Evolutionary conservation across 2,113 vertebrate genomes (phyloP).

Genomic region (Ophthalmolycus amberensis): DNA sequence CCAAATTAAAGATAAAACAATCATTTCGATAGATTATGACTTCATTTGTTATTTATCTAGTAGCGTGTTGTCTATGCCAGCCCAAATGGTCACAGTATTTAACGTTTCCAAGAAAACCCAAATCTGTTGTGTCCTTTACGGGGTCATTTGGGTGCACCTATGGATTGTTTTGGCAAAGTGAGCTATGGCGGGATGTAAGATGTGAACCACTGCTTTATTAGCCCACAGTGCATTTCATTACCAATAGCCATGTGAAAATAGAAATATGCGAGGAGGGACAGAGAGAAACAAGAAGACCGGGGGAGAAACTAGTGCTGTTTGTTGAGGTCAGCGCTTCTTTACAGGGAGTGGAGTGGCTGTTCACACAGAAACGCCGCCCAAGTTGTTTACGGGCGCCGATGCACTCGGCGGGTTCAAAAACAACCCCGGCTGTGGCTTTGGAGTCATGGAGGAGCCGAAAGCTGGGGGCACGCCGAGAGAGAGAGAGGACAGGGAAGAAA

Average conservation of each 20-base stretch:
- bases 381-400: slow-evolving; percentile 39
- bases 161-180: slow-evolving; percentile 55
- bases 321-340: slow-evolving; percentile 46
- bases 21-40: not conserved
- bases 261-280: slow-evolving; percentile 25
- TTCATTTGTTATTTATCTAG: not conserved
- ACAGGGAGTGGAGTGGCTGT: slow-evolving; percentile 38
- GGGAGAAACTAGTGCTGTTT: slow-evolving; percentile 20
- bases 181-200: slow-evolving; percentile 25
- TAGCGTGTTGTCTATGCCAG: not conserved
- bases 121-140: slow-evolving; percentile 13
- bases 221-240: slow-evolving; percentile 10
- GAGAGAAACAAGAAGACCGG: slow-evolving; percentile 5
- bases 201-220: slow-evolving; percentile 48
- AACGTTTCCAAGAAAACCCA: slow-evolving; percentile 31
- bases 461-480: slow-evolving; percentile 24
- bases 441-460: slow-evolving; percentile 37
- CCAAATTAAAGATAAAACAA: not conserved
- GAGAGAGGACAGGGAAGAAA: slow-evolving; percentile 2
- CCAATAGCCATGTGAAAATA: slow-evolving; percentile 12
- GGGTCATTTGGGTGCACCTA: slow-evolving; percentile 10
- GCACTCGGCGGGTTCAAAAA: slow-evolving; percentile 49
- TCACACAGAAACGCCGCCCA: slow-evolving; percentile 22
- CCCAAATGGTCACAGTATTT: slow-evolving; percentile 19
- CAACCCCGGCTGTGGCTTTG: slow-evolving; percentile 49